Evolutionary conservation across 2,797 vertebrate genomes (phyloP).

Genomic region (Bucorvus abyssinicus): DNA sequence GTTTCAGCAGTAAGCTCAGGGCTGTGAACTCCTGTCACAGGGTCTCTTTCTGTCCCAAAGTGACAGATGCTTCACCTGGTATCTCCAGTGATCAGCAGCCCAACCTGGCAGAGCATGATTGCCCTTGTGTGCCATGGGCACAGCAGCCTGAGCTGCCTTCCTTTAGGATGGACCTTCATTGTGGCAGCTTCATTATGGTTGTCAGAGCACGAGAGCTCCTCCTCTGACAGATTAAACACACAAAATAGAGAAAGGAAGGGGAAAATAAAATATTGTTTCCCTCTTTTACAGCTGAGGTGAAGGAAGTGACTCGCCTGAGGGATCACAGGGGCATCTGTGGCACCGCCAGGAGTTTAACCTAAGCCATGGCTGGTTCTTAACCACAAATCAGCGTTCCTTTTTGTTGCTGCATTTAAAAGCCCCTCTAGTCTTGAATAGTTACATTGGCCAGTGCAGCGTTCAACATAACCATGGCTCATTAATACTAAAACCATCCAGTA

Average conservation of each 20-base stretch:
- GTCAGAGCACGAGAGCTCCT: background rate
- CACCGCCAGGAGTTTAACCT: background rate
- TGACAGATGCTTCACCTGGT: background rate
- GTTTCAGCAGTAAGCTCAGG: background rate
- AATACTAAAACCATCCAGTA: constrained; percentile 33
- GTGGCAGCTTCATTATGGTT: background rate
- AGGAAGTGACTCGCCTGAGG: background rate
- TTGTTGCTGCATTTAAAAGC: background rate
- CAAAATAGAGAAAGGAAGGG: background rate
- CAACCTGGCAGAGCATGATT: background rate
- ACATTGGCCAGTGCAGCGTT: constrained; percentile 1
- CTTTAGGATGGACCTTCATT: background rate
- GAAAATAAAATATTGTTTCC: background rate
- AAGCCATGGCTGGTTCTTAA: background rate
- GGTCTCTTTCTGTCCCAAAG: background rate
- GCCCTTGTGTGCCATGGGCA: accelerated
- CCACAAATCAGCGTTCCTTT: constrained; percentile 20
- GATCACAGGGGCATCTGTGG: constrained; percentile 4
- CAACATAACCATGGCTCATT: constrained; percentile 1
- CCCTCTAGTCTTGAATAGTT: constrained; percentile 17
- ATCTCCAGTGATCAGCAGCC: background rate
- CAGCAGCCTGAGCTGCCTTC: background rate
- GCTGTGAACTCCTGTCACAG: background rate
- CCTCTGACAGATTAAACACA: background rate
- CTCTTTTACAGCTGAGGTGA: background rate